Evolutionary conservation across 1,140 invertebrate species (phyloP), one percentile per base, ranked within the genome.

Genomic region (Hycleus phaleratus): DNA sequence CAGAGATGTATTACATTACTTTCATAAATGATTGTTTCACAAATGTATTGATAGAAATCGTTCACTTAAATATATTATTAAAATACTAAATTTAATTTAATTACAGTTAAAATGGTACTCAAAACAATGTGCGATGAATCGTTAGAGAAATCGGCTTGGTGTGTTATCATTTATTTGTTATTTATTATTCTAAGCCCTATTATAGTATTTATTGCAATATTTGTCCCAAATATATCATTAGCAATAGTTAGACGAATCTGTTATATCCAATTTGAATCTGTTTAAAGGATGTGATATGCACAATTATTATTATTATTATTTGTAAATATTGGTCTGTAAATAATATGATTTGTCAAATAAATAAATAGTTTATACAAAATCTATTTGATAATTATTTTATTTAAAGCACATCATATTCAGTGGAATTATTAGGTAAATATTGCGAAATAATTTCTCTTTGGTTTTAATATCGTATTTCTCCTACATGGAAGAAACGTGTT

Each of bases 101-200:
- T 53, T 53, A 12, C 51, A 53, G 51, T 26, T 18, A 45, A 11
- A 26, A 53, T 53, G 51, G 18, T 53, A 11, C 18, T 45, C 3
- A 53, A 11, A 53, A 45, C 42, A 53, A 53, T 53, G 51, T 46
- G 46, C 38, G 51, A 53, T 53, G 51, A 53, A 42, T 24, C 51
- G 11, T 45, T 45, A 6, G 12, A 26, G 38, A 53, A 46, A 53
- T 53, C 12, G 24, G 3, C 45, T 10, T 53, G 51, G 51, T 26
- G 38, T 46, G 44, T 53, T 12, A 40, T 53, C 6, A 26, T 53
- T 8, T 53, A 45, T 12, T n/a, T 53, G 4, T 3, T 46, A 10
- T 45, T 53, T 46, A 32, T 53, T n/a, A 45, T 53, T 3, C 11
- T 53, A 32, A 45, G 51, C 24, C 51, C 51, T 26, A 45, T 53